A percentile compares a stretch with the other conserved stretches of the same genome.
Evolutionary conservation across 2,113 vertebrate species (phyloP).

Genomic region (Casuarius casuarius): DNA sequence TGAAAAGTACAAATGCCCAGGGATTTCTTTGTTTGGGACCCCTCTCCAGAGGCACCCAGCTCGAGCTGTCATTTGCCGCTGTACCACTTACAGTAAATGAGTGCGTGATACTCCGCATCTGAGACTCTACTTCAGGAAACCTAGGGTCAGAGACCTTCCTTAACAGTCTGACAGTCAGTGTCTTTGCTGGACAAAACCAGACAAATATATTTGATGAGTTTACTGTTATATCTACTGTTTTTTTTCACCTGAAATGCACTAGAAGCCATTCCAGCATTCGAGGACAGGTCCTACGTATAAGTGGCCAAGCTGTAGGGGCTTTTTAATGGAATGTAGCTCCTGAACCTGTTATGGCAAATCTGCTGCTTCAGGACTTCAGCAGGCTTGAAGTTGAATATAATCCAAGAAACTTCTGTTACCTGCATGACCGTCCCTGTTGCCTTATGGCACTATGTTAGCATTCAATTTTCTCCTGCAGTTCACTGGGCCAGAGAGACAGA

Average conservation of each 20-base stretch:
- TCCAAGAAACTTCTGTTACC: background rate
- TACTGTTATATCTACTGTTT: background rate
- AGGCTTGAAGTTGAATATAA: background rate
- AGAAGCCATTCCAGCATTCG: background rate
- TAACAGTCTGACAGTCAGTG: too few species aligned
- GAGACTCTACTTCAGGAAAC: too few species aligned
- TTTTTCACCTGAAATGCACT: background rate
- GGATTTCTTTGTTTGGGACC: too few species aligned
- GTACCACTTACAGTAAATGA: too few species aligned
- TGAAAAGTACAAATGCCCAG: too few species aligned
- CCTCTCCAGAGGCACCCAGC: too few species aligned
- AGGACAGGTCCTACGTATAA: background rate
- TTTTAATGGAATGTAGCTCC: background rate
- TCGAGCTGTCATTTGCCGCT: too few species aligned
- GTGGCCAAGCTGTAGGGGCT: background rate
- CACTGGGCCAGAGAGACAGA: background rate
- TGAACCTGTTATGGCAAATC: background rate
- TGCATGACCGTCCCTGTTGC: background rate
- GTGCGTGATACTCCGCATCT: too few species aligned
- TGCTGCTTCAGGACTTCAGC: background rate
- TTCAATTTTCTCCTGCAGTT: background rate
- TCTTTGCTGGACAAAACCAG: background rate
- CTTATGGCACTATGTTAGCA: background rate
- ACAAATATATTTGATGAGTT: background rate
- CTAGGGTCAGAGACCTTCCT: too few species aligned